Percentiles rank a stretch among this genome's conserved stretches.
Conservation (phyloP, 2,888 invertebrate genomes). For the Electrophaes corylata region DNA sequence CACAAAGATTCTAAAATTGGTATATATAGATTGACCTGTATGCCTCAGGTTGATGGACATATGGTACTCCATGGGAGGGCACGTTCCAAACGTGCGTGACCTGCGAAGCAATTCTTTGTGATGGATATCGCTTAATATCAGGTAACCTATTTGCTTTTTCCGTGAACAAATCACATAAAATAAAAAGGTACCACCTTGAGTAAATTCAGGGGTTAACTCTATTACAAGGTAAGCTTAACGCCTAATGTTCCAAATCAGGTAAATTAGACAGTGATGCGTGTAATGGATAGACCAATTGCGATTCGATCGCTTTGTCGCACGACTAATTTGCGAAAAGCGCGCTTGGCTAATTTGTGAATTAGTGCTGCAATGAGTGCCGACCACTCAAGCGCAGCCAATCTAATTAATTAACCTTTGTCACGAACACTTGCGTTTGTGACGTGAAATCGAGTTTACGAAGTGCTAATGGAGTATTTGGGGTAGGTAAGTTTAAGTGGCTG, state of each 20-base stretch:
- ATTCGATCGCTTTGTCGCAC: constrained; percentile 63
- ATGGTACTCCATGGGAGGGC: no score
- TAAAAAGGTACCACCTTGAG: no score
- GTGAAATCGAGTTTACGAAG: constrained; percentile 25
- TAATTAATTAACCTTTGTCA: constrained; percentile 75
- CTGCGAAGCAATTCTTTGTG: no score
- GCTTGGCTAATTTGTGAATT: constrained; percentile 72
- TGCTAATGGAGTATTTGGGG: constrained; percentile 24
- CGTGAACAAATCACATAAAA: no score
- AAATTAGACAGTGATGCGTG: constrained; percentile 15
- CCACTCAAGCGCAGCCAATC: constrained; percentile 73
- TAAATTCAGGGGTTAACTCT: not conserved
- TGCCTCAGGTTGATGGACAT: no score
- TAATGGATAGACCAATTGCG: constrained; percentile 36
- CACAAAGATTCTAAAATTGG: no score
- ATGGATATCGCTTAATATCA: no score
- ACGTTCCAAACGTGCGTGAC: no score
- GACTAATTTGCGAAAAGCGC: constrained; percentile 35
- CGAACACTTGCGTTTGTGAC: constrained; percentile 38
- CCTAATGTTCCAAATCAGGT: constrained; percentile 25
- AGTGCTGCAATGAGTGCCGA: constrained; percentile 67
- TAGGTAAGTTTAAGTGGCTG: constrained; percentile 13
- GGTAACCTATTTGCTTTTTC: no score
- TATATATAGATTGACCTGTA: no score
- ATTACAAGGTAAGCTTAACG: constrained; percentile 3